Evolutionary conservation across 2,888 invertebrate species (phyloP).

Genomic region (Drosophila siamana): DNA sequence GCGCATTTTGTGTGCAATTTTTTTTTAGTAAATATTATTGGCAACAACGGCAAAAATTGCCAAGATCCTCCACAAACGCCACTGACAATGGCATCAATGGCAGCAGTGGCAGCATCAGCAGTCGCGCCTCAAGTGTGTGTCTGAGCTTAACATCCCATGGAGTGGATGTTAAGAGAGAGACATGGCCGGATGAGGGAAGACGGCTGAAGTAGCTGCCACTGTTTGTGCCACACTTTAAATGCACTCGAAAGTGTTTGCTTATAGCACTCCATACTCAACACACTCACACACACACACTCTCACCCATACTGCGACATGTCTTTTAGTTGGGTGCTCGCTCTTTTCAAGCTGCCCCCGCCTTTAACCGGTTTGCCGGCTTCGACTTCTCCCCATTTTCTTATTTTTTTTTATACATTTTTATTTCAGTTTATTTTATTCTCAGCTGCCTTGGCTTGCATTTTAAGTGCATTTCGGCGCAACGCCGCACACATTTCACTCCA

Average conservation of each 20-base stretch:
- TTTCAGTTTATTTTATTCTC: constrained; percentile 46
- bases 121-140: constrained; percentile 65
- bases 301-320: constrained; percentile 53
- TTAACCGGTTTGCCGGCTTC: constrained; percentile 46
- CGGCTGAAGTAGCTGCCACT: constrained; percentile 72
- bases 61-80: constrained; percentile 28
- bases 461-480: constrained; percentile 70
- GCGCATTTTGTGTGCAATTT: constrained; percentile 60
- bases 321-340: constrained; percentile 56
- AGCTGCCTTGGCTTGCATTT: constrained; percentile 61
- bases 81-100: constrained; percentile 64
- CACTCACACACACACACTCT: constrained; percentile 28
- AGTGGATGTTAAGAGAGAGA: constrained; percentile 39
- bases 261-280: constrained; percentile 60
- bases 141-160: constrained; percentile 68
- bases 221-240: constrained; percentile 78
- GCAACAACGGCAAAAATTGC: constrained; percentile 52
- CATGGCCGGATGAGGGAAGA: constrained; percentile 25
- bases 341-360: constrained; percentile 53
- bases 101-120: constrained; percentile 33
- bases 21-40: constrained; percentile 74
- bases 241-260: constrained; percentile 77
- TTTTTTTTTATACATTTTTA: constrained; percentile 39
- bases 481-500: constrained; percentile 40
- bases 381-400: constrained; percentile 1